Conservation (phyloP, 2,113 vertebrate genomes). For the Todiramphus saurophagus region DNA sequence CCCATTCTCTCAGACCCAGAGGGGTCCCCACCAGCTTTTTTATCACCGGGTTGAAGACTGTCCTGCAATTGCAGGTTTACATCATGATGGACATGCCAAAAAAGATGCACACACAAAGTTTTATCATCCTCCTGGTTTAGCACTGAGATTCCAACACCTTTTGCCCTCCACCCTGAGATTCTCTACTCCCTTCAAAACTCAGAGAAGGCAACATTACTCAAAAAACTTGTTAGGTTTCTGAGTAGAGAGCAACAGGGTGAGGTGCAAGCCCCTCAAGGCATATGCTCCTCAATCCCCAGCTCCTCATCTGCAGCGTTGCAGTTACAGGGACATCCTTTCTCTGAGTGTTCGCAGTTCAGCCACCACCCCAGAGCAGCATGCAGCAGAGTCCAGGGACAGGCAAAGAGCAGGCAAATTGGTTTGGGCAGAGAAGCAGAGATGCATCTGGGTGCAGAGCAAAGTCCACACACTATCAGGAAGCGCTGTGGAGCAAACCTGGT, state of each 20-base stretch:
- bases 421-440: background rate
- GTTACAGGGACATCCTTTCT: background rate
- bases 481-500: fast-evolving
- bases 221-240: background rate
- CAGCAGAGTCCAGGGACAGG: background rate
- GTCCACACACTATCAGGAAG: background rate
- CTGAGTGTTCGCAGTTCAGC: fast-evolving
- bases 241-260: background rate
- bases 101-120: fast-evolving
- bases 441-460: background rate
- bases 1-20: background rate
- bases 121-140: background rate
- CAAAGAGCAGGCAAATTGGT: background rate
- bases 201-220: background rate
- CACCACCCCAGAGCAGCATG: no score
- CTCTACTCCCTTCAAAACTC: background rate
- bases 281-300: background rate
- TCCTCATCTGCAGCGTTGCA: background rate
- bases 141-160: background rate
- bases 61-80: fast-evolving
- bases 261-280: background rate
- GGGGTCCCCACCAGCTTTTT: background rate
- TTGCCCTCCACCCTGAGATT: background rate
- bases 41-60: fast-evolving
- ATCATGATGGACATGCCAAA: background rate